Base-by-base conservation (phyloP, 1,140 invertebrate genomes). In the Aphis gossypii region DNA sequence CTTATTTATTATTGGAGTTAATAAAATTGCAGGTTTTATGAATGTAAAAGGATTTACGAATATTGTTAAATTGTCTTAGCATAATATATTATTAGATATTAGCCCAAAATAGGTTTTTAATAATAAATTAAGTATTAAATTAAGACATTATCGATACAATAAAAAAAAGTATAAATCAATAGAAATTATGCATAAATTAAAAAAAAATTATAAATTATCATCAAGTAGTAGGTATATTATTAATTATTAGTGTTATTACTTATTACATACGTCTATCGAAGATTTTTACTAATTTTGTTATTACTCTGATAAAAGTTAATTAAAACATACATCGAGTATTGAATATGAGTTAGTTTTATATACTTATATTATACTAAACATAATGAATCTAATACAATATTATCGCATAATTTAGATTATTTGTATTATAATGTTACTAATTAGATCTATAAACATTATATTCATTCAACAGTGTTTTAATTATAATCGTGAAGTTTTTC, bases 361-460 rank as follows among this genome's bases (percentile, higher is more conserved):
- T n/a, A 54, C 18, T 2, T 68, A 82, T 35, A 20, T 35, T 20
- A 82, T 83, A 83, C 76, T 38, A n/a, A 9, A 25, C 41, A 84
- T 41, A 84, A 84, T 83, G 82, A 83, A 21, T 83, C 5, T 8
- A 41, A 41, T 84, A 30, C 21, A 76, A 76, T 76, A n/a, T 35
- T 76, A 46, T 86, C 25, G 11, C 44, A 86, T 89, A 89, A 56
- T 89, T 56, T 56, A 56, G 88, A 89, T 56, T 54, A 44, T 54
- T 88, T 11, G 84, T 86, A 30, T 89, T 89, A 54, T 56, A n/a
- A 9, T 25, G 18, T 18, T 88, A 48, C n/a, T 76, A 54, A 56
- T 89, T 54, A 56, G 9, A 41, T 56, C 21, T 41, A 21, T 89
- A 38, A 56, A 89, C 35, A 89, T 23, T 41, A 46, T 38, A 23